A percentile compares a stretch with the other conserved stretches of the same genome.
Evolutionary conservation across 2,113 vertebrate genomes (phyloP).

Genomic region (Ptilonorhynchus violaceus): DNA sequence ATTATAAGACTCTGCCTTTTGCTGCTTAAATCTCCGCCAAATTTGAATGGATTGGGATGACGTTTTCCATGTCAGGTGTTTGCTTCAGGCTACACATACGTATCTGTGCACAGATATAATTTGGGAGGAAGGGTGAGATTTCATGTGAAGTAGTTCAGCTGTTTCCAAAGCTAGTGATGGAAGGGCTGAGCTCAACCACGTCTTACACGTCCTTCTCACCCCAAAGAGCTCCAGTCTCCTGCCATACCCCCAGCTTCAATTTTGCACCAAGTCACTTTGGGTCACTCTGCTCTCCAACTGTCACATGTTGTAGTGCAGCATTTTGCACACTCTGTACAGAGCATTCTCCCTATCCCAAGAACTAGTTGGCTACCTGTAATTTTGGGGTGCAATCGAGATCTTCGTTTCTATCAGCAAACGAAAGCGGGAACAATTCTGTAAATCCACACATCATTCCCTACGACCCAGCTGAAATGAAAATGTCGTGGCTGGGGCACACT

Average conservation of each 20-base stretch:
- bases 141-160: not conserved
- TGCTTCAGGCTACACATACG: not conserved
- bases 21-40: not conserved
- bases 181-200: rapidly evolving
- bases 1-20: not conserved
- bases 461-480: not conserved
- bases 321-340: not conserved
- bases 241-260: not conserved
- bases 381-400: not conserved
- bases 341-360: not conserved
- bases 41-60: not conserved
- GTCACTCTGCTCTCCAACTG: not conserved
- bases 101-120: not conserved
- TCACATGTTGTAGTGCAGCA: not conserved
- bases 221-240: not conserved
- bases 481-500: rapidly evolving
- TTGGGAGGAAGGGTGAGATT: not conserved
- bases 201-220: not conserved
- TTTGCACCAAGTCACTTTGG: not conserved
- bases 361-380: not conserved
- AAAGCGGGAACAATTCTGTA: not conserved
- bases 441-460: not conserved
- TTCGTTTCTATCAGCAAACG: not conserved
- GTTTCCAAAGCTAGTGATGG: not conserved
- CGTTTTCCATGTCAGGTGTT: not conserved